Evolutionary conservation across 2,113 vertebrate genomes (phyloP), one percentile per base, ranked within the genome.

Genomic region (Oreotragus oreotragus): DNA sequence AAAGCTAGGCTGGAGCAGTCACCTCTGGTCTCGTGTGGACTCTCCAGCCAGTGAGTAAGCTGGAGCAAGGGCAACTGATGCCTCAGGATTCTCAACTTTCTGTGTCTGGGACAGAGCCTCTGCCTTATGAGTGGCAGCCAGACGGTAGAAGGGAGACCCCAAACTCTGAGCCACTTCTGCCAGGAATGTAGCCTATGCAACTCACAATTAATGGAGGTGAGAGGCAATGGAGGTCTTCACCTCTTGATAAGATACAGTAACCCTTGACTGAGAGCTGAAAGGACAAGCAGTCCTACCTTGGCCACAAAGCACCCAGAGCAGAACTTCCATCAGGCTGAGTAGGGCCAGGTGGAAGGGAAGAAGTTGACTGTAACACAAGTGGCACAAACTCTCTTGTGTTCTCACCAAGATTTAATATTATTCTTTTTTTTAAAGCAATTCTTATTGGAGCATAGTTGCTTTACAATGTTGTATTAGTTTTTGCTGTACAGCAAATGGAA

Each of bases 41-140:
- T 8, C 64, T 84, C 14, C 43, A 13, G 7, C 4, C 5, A 83
- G 13, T 30, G 23, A 92, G 64, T 36, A 47, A 95, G 51, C 3
- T 43, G 23, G 12, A 8, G 6, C 17, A 9, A 70, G 7, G 36
- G 5, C 21, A 25, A 25, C 0, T 2, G 13, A 53, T 25, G 21
- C 66, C 27, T 17, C 43, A 45, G 11, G 53, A 43, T 51, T 88
- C 49, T 53, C 17, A 15, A 27, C 33, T 23, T 19, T 7, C 60
- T 51, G 2, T 3, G 21, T 13, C 73, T 79, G 28, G 51, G 2
- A 17, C 6, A 66, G 13, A 55, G 16, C n/a, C 51, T 16, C 28
- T 49, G 7, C 13, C 19, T 36, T 53, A 2, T 3, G 33, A 45
- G 4, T 55, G 9, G 12, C 51, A 12, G 6, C 4, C 11, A 9